Base-by-base conservation (phyloP, 2,888 invertebrate species). In the Pammene fasciana region DNA sequence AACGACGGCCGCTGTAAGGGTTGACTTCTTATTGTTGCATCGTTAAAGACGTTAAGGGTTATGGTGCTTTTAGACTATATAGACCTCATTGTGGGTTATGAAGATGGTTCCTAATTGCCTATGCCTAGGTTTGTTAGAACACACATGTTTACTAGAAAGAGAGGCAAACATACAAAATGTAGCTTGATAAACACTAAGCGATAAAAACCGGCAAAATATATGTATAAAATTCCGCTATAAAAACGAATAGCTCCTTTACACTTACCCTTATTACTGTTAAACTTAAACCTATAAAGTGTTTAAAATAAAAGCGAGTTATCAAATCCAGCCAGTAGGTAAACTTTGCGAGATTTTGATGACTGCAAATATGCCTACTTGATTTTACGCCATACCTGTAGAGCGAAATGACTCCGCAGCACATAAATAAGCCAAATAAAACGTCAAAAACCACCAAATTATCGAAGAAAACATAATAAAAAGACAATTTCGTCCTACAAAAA, bases 401-500 rank as follows among this genome's bases (percentile, higher is more conserved):
- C 6, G n/a, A 52, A 68, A 43, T 46, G 46, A 10, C 14, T 50
- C 43, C 5, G 14, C 50, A 46, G 52, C 36, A 16, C 57, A 54
- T 68, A 68, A 68, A 68, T 68, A 64, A 65, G 38, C 36, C 18
- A 45, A 68, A 64, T 68, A 65, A 68, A 68, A 68, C 57, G 57
- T 52, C 52, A 68, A 52, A 43, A 45, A 52, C 26, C 68, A 50
- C 36, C 64, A 65, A 68, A 68, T 68, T 68, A 68, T 65, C 59
- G 68, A 64, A 59, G 64, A 57, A 43, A 54, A 57, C 61, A 67
- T 65, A 68, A 68, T 70, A 70, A 70, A 70, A 70, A 70, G 60
- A 70, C 60, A 65, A 70, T 70, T 70, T 52, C 59, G 74, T 72
- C 74, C 73, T 74, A 76, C 73, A 72, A 78, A 80, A 82, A 83